phyloP scores from a whole-genome alignment of 2,797 vertebrate species.

The Caiman crocodilus region DNA sequence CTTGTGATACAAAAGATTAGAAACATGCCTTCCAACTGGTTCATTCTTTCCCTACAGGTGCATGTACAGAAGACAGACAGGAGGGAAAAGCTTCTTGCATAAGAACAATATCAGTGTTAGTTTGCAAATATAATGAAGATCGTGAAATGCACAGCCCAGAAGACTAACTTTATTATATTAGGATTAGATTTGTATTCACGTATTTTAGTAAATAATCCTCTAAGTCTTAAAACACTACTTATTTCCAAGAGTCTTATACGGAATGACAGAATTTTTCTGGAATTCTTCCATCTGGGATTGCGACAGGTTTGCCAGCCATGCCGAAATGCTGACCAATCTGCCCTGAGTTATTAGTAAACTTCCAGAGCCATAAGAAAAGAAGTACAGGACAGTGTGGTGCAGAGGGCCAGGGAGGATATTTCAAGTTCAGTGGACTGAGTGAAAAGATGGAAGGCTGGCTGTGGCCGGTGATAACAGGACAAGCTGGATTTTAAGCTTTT shows the following conservation, averaged over 20 bases:
- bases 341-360: not conserved
- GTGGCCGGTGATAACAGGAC: not conserved
- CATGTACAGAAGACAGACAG: not conserved
- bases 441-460: rapidly evolving
- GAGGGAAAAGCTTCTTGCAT: not conserved
- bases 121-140: not conserved
- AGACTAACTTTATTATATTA: rapidly evolving
- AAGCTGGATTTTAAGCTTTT: not conserved
- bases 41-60: not conserved
- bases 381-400: too few relatives aligned
- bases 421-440: not conserved
- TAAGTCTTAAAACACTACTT: not conserved
- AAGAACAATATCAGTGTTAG: not conserved
- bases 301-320: not conserved
- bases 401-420: not conserved
- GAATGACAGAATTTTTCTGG: too few relatives aligned
- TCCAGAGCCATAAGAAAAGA: not conserved
- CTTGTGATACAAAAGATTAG: too few relatives aligned
- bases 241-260: not conserved
- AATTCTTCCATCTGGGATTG: not conserved
- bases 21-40: not conserved
- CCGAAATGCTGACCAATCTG: not conserved
- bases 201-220: not conserved
- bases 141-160: not conserved
- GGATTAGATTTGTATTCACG: not conserved